Conservation (phyloP, 1,140 invertebrate genomes). For the Aphelinus atriplicis region DNA sequence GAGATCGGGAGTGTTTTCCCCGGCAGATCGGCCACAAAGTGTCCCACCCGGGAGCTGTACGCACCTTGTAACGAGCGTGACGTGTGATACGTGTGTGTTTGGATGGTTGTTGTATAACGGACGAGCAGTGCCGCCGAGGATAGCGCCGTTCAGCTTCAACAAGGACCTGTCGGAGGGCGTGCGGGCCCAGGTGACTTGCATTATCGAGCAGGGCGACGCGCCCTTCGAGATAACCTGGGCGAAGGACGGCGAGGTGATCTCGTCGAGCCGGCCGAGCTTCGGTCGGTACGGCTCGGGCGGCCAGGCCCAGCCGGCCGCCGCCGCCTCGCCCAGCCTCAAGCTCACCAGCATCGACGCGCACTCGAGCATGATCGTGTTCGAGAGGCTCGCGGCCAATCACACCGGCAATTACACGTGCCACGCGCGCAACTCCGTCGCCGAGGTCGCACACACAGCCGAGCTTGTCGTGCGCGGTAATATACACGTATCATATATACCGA, state of each 20-base stretch:
- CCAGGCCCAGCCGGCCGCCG: conserved; percentile 24
- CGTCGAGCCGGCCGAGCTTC: conserved; percentile 61
- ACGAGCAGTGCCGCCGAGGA: conserved; percentile 83
- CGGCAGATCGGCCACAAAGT: too few species aligned
- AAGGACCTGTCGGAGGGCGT: conserved; percentile 84
- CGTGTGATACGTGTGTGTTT: too few species aligned
- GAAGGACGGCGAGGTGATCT: conserved; percentile 78
- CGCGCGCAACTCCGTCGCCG: conserved; percentile 84
- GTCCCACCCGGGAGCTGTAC: too few species aligned
- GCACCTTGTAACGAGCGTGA: too few species aligned
- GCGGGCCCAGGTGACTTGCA: conserved; percentile 91
- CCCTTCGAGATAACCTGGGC: conserved; percentile 90
- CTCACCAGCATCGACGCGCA: conserved; percentile 80
- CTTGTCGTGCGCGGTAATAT: conserved; percentile 76
- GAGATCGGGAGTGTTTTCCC: too few species aligned
- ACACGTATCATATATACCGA: conserved; percentile 18
- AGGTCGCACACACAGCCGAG: conserved; percentile 70
- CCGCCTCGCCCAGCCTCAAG: conserved; percentile 53
- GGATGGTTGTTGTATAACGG: too few species aligned
- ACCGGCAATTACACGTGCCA: conserved; percentile 91
- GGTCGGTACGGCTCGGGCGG: conserved; percentile 40
- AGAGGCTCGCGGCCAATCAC: conserved; percentile 83
- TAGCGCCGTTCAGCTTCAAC: conserved; percentile 77
- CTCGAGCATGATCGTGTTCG: conserved; percentile 88
- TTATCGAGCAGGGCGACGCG: conserved; percentile 92